phyloP scores from a whole-genome alignment of 2,888 invertebrate genomes.

The Ormia ochracea region DNA sequence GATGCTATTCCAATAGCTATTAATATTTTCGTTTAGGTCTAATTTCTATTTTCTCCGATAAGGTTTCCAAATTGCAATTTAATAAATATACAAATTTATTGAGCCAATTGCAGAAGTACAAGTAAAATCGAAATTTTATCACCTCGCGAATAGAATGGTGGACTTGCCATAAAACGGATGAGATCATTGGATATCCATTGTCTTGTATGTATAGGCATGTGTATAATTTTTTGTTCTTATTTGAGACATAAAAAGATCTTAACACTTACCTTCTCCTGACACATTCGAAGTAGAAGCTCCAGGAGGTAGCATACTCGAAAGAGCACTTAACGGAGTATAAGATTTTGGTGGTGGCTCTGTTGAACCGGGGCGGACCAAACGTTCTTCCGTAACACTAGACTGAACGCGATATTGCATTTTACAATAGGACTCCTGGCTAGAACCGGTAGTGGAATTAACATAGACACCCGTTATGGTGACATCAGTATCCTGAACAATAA shows the following conservation, averaged over 20 bases:
- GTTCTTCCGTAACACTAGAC: slow-evolving; percentile 91
- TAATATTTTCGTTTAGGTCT: no score
- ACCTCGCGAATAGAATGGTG: no score
- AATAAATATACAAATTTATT: no score
- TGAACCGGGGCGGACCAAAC: slow-evolving; percentile 81
- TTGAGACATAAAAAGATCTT: not conserved
- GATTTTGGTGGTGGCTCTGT: slow-evolving; percentile 79
- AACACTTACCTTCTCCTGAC: slow-evolving; percentile 56
- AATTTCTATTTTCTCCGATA: no score
- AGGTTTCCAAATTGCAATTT: no score
- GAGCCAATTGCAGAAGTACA: no score
- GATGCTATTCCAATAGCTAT: no score
- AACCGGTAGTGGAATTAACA: slow-evolving; percentile 84
- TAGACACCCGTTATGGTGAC: slow-evolving; percentile 93
- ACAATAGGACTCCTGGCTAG: slow-evolving; percentile 88
- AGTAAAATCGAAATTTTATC: no score
- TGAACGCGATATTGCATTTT: slow-evolving; percentile 94
- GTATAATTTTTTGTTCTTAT: no score
- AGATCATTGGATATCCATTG: no score
- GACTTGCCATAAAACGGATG: no score
- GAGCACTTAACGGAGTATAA: slow-evolving; percentile 89
- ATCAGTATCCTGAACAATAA: slow-evolving; percentile 90
- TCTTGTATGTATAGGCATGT: no score
- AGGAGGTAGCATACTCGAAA: slow-evolving; percentile 92
- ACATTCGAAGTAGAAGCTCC: slow-evolving; percentile 79